These are phyloP conservation scores for Eupithecia tripunctaria DNA, from an alignment of 2,888 invertebrate genomes.

Conservation along the genomic window DNA sequence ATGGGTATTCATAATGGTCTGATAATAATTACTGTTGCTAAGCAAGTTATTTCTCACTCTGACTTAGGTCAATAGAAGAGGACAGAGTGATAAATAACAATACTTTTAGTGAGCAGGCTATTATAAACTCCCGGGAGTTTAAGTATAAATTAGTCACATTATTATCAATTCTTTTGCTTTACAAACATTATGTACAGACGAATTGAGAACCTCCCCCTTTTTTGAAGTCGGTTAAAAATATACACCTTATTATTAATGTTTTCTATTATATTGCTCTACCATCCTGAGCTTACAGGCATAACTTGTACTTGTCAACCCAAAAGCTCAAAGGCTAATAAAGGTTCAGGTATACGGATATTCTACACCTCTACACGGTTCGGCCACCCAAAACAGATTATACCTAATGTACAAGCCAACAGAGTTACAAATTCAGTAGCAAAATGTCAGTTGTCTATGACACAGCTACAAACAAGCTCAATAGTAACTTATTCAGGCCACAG, in stretches of 20 bases:
- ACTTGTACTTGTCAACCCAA: background rate
- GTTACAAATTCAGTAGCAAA: slow-evolving; percentile 5
- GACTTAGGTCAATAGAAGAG: too few relatives aligned
- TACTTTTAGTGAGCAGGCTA: too few relatives aligned
- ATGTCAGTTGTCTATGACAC: background rate
- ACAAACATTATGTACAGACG: too few relatives aligned
- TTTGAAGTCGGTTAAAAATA: too few relatives aligned
- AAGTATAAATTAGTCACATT: background rate
- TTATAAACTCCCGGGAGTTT: too few relatives aligned
- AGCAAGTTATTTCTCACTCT: too few relatives aligned
- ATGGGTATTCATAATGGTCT: too few relatives aligned
- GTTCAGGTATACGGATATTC: background rate
- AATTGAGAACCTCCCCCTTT: too few relatives aligned
- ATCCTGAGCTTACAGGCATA: background rate
- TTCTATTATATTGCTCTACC: too few relatives aligned
- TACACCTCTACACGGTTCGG: background rate
- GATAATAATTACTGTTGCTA: too few relatives aligned
- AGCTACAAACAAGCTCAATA: background rate
- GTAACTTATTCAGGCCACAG: background rate
- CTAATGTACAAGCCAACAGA: background rate
- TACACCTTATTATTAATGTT: too few relatives aligned
- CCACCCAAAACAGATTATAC: background rate
- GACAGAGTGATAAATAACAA: too few relatives aligned
- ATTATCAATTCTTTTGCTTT: background rate
- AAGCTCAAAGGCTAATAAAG: background rate